Conservation (phyloP, 2,797 vertebrate genomes). For the Serranus cabrilla region DNA sequence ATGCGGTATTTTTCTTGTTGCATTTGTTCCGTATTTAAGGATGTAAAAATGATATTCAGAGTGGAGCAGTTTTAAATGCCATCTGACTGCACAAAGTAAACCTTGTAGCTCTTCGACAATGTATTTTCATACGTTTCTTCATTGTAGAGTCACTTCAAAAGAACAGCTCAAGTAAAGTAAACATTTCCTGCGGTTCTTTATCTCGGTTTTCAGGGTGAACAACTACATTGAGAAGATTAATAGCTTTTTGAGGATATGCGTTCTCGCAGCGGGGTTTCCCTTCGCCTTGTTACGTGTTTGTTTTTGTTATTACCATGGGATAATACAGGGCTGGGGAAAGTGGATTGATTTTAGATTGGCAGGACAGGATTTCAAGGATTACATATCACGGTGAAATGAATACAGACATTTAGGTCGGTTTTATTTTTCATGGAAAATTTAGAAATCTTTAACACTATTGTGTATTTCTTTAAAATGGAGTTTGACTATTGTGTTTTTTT, state of each 20-base stretch:
- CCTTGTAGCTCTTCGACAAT: slow-evolving; percentile 4
- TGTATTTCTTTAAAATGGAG: no score
- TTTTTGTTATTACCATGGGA: slow-evolving; percentile 84
- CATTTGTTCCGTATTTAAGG: not conserved
- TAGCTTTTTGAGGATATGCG: slow-evolving; percentile 84
- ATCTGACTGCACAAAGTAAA: slow-evolving; percentile 43
- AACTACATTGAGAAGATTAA: slow-evolving; percentile 85
- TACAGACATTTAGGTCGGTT: slow-evolving; percentile 1
- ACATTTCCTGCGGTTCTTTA: slow-evolving; percentile 86
- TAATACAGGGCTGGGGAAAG: slow-evolving; percentile 74
- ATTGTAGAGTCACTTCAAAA: slow-evolving; percentile 72
- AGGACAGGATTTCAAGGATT: slow-evolving; percentile 56
- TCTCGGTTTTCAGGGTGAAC: slow-evolving; percentile 86
- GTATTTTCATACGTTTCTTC: slow-evolving; percentile 47
- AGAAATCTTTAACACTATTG: not conserved
- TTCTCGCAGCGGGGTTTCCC: slow-evolving; percentile 81
- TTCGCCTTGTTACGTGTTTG: slow-evolving; percentile 80
- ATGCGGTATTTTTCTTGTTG: slow-evolving; percentile 11
- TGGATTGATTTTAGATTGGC: slow-evolving; percentile 69
- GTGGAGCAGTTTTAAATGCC: slow-evolving; percentile 21
- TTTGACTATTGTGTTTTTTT: no score
- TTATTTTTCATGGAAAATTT: slow-evolving; percentile 20
- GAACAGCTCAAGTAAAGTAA: slow-evolving; percentile 81
- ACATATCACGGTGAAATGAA: slow-evolving; percentile 37
- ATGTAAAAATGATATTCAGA: slow-evolving; percentile 6